Base-by-base conservation (phyloP, 1,140 invertebrate species). In the Bacillus rossius region DNA sequence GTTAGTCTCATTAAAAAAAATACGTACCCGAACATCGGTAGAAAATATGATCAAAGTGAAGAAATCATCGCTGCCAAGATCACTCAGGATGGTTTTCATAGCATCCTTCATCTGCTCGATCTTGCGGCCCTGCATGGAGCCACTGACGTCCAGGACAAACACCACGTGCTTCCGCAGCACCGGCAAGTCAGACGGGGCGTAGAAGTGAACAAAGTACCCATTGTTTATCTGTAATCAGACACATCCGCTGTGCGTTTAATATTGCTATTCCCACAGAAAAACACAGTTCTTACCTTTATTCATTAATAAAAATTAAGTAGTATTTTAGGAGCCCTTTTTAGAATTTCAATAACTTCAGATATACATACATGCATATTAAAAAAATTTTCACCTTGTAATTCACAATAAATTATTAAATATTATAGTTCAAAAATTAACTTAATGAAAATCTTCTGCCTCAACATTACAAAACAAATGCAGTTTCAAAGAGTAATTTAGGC, bases 181-280 rank as follows among this genome's bases (percentile, higher is more conserved):
- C 26, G 78, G 72, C 49, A 87, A 69, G 23, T 77, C 72, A 29
- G 71, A 71, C 2, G 86, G 86, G 2, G 85, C 80, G 64, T 88
- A 86, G 74, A 86, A 89, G 65, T 89, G 87, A 2, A 89, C 85
- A 71, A 89, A 90, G 70, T 89, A 88, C 1, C 87, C 88, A 62
- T 88, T 83, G 59, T 85, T 82, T 4, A 87, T 76, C 82, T 86
- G 70, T 7, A 64, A 58, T 50, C 45, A 10, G 14, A 48, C 0
- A 25, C 19, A 20, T 4, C 14, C 17, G 47, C 42, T 48, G 52
- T 43, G 17, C 34, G 19, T 55, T 1, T 37, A 38, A 14, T 17
- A 29, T n/a, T 2, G 7, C 29, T 51, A 7, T 19, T 22, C 13
- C 1, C n/a, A 56, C 41, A 55, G 3, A 55, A 25, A 23, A 20